Evolutionary conservation across 1,140 invertebrate genomes (phyloP).

Genomic region (Drosophila bocki): DNA sequence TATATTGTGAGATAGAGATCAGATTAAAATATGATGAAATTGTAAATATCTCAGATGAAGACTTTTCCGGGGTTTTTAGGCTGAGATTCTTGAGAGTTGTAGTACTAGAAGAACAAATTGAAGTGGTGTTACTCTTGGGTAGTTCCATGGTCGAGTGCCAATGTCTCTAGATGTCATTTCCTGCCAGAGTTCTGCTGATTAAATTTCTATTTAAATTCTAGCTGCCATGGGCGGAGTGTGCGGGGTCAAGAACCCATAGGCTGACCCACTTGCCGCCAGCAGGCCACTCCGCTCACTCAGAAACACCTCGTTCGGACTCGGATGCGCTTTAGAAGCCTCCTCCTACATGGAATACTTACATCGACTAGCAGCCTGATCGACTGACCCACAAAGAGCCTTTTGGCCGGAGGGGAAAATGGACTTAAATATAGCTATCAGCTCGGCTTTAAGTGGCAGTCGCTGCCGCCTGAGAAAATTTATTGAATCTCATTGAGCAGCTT

Average conservation of each 20-base stretch:
- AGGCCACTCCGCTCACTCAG: conserved; percentile 18
- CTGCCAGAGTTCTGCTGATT: conserved; percentile 54
- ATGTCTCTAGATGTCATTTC: conserved; percentile 20
- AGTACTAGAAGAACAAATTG: too few species aligned
- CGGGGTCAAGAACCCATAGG: conserved; percentile 43
- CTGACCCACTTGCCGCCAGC: conserved; percentile 45
- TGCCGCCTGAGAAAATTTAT: conserved; percentile 68
- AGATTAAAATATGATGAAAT: not conserved
- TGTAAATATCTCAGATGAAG: not conserved
- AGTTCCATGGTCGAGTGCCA: conserved; percentile 21
- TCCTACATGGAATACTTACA: conserved; percentile 40
- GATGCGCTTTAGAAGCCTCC: conserved; percentile 41
- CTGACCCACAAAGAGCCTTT: conserved; percentile 67
- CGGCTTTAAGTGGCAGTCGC: conserved; percentile 75
- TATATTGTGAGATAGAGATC: too few species aligned
- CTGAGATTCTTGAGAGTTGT: not conserved
- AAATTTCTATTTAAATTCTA: conserved; percentile 60
- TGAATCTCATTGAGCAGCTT: conserved; percentile 81
- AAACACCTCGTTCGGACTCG: conserved; percentile 10
- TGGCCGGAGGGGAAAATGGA: conserved; percentile 39
- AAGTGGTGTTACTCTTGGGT: conserved; percentile 7
- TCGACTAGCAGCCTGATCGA: conserved; percentile 44
- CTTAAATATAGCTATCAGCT: conserved; percentile 81
- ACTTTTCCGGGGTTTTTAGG: not conserved
- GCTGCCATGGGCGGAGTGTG: conserved; percentile 25